These are phyloP conservation scores for Hormaphis cornu DNA, from an alignment of 1,140 invertebrate genomes.

Conservation along the genomic window DNA sequence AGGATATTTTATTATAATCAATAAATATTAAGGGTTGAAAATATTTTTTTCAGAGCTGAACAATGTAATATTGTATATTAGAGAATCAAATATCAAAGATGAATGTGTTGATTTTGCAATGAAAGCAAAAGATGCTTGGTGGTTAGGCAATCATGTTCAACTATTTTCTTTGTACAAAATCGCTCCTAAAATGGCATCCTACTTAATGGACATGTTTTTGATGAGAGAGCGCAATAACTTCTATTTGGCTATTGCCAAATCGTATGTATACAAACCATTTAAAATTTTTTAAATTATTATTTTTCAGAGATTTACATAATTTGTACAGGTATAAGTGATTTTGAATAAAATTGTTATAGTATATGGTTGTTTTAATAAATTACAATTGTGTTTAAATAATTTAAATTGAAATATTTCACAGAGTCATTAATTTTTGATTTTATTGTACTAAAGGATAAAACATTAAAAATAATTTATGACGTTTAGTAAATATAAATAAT, in stretches of 20 bases:
- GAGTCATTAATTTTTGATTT: no score
- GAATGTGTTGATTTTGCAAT: slow-evolving; percentile 1
- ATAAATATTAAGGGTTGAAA: no score
- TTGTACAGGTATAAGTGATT: not conserved
- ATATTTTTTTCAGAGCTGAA: not conserved
- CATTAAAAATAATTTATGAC: no score
- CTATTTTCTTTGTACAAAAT: slow-evolving; percentile 55
- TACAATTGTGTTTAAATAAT: not conserved
- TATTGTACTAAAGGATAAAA: no score
- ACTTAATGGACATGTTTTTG: slow-evolving; percentile 95
- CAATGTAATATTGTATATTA: not conserved
- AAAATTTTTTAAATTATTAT: slow-evolving; percentile 19
- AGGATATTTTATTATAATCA: no score
- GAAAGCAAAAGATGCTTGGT: slow-evolving; percentile 12
- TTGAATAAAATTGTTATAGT: not conserved
- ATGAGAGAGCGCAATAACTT: slow-evolving; percentile 48
- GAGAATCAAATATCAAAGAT: not conserved
- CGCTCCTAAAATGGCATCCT: slow-evolving; percentile 90
- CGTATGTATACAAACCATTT: slow-evolving; percentile 18
- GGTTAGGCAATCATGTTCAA: slow-evolving; percentile 9
- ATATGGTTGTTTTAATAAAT: not conserved
- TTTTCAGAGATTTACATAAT: slow-evolving; percentile 20
- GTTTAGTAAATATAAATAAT: no score
- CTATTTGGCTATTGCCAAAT: slow-evolving; percentile 24
- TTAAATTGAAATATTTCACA: not conserved